These are phyloP conservation scores for Xylota segnis DNA, from an alignment of 2,888 invertebrate species.

Conservation along the genomic window DNA sequence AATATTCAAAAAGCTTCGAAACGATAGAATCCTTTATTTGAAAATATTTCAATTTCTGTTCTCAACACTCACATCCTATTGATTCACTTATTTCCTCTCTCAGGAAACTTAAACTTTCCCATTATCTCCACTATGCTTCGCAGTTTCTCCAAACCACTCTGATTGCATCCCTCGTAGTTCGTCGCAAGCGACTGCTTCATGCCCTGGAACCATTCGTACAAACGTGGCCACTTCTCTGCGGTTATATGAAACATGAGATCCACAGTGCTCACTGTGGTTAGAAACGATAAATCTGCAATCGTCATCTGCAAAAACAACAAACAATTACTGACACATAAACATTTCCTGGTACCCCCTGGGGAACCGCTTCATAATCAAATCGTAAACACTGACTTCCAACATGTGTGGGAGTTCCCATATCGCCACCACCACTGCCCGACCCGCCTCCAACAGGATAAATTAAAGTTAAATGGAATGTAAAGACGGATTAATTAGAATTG, in stretches of 20 bases:
- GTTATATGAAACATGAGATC: conserved; percentile 84
- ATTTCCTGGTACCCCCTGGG: neutral
- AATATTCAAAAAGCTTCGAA: neutral
- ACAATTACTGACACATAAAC: conserved; percentile 18
- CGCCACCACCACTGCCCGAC: neutral
- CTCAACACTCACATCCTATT: neutral
- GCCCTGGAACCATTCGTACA: conserved; percentile 80
- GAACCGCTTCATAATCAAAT: neutral
- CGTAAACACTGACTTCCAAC: neutral
- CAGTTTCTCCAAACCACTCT: conserved; percentile 80
- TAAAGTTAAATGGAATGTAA: conserved; percentile 49
- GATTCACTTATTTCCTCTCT: conserved; percentile 29
- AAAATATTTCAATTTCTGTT: conserved; percentile 12
- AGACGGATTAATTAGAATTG: conserved; percentile 49
- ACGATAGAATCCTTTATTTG: neutral
- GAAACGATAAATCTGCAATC: conserved; percentile 85
- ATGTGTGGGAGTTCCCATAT: conserved; percentile 10
- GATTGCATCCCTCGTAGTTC: conserved; percentile 80
- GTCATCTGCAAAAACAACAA: conserved; percentile 80
- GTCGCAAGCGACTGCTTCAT: conserved; percentile 80
- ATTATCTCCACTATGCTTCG: conserved; percentile 78
- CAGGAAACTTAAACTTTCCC: conserved; percentile 82
- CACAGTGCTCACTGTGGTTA: conserved; percentile 84
- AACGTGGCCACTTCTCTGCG: conserved; percentile 82
- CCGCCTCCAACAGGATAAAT: conserved; percentile 34